Percentiles rank a stretch among this genome's conserved stretches.
phyloP scores from a whole-genome alignment of 2,888 invertebrate genomes.

The Mythimna ferrago region DNA sequence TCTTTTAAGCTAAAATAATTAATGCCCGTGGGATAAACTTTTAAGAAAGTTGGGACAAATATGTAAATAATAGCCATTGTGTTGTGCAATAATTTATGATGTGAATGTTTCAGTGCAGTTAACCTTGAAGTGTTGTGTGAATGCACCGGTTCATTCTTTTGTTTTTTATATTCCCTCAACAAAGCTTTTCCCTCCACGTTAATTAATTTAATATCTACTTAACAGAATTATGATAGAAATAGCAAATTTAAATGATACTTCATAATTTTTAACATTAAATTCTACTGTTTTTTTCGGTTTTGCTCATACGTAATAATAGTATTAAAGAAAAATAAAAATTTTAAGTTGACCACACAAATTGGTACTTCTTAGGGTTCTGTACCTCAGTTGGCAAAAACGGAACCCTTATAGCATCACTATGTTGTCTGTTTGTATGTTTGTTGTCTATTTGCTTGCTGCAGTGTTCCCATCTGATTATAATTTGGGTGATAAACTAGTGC shows the following conservation, averaged over 20 bases:
- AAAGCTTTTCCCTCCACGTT: not conserved
- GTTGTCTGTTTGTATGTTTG: too few relatives aligned
- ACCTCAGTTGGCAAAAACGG: too few relatives aligned
- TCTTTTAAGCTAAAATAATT: conserved; percentile 18
- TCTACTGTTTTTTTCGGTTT: not conserved
- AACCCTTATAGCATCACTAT: too few relatives aligned
- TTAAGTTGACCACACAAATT: not conserved
- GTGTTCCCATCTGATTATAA: too few relatives aligned
- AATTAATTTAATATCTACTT: not conserved
- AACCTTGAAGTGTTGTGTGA: conserved; percentile 44
- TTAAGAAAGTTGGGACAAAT: conserved; percentile 33
- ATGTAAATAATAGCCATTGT: conserved; percentile 32
- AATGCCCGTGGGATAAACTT: conserved; percentile 42
- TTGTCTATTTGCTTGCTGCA: too few relatives aligned
- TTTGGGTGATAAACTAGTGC: too few relatives aligned
- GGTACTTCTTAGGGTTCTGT: too few relatives aligned
- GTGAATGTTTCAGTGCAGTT: conserved; percentile 30
- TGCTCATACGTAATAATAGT: not conserved
- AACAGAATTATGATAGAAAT: not conserved
- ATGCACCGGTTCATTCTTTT: conserved; percentile 36
- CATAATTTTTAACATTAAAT: not conserved
- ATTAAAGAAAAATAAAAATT: not conserved
- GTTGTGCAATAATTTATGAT: conserved; percentile 11
- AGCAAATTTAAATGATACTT: not conserved
- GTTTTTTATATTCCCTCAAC: conserved; percentile 35